Conservation (phyloP, 2,888 invertebrate species). For the Esperia sulphurella region DNA sequence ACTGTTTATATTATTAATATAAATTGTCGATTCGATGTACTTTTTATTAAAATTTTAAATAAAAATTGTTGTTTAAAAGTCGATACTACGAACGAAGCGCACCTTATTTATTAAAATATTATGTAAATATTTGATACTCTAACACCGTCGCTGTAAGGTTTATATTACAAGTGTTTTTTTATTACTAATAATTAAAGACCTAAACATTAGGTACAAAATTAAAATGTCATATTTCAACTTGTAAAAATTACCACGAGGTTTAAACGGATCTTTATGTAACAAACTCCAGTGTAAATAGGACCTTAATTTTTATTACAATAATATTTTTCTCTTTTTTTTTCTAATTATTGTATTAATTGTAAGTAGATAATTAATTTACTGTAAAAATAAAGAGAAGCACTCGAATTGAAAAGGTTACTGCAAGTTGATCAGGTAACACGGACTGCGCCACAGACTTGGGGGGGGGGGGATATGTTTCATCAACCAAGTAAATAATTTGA, state of each 20-base stretch:
- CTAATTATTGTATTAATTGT: constrained; percentile 23
- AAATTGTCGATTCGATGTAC: neutral
- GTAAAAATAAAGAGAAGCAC: neutral
- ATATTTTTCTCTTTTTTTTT: no score
- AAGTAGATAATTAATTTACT: constrained; percentile 14
- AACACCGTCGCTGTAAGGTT: neutral
- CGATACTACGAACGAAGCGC: neutral
- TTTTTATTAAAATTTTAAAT: neutral
- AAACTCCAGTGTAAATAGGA: constrained; percentile 24
- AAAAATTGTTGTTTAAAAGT: neutral
- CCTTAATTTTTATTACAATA: constrained; percentile 24
- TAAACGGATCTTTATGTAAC: no score
- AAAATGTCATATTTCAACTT: no score
- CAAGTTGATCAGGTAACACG: no score
- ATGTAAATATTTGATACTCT: neutral
- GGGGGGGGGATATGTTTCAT: no score
- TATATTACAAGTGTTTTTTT: constrained; percentile 1
- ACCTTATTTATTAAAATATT: neutral
- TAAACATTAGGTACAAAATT: no score
- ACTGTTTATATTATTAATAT: neutral
- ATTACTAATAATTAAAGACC: neutral
- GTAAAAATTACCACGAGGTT: no score
- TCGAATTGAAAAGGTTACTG: neutral
- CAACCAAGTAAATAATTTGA: no score
- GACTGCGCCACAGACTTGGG: no score